Base-by-base conservation (phyloP, 1,140 invertebrate genomes). In the Euglossa dilemma region DNA sequence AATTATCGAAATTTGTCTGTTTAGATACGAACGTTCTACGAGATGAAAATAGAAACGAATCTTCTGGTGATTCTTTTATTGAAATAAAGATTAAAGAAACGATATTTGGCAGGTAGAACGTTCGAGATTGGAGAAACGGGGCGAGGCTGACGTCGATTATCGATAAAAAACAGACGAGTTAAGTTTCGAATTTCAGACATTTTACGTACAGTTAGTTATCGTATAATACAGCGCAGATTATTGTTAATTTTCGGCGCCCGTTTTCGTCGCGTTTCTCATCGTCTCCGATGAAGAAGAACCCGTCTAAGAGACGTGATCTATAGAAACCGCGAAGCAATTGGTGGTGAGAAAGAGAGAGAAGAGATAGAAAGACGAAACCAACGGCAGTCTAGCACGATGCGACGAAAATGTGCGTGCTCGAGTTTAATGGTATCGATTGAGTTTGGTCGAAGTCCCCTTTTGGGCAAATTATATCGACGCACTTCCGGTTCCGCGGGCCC, bases 391-490 rank as follows among this genome's bases (percentile, higher is more conserved):
- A 73, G 45, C 83, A 78, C 77, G 25, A 86, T 84, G 87, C 87
- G 87, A 89, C 88, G 85, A 87, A 84, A 86, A 83, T 89, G 80
- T 85, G 82, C 85, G 82, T 85, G 84, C 74, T 50, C 66, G 82
- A 79, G 74, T 90, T 93, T 94, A 91, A 93, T 92, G 86, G 90
- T 94, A 93, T 93, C 85, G 88, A 94, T 93, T 94, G 91, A 93
- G 93, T 94, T 94, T 94, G 86, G 85, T 93, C 92, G 87, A 94
- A 94, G 93, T 93, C 93, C 93, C 93, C 93, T 94, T 94, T 94
- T 94, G 93, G 93, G 93, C 93, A 93, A 92, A 93, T 82, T 89
- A 93, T 90, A 94, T 92, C 93, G 93, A 94, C 93, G 93, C 93
- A 94, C 89, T 93, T 92, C 75, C 78, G 86, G 90, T 92, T 91